These are phyloP conservation scores for Spea bombifrons DNA, from an alignment of 2,113 vertebrate genomes.

Conservation along the genomic window DNA sequence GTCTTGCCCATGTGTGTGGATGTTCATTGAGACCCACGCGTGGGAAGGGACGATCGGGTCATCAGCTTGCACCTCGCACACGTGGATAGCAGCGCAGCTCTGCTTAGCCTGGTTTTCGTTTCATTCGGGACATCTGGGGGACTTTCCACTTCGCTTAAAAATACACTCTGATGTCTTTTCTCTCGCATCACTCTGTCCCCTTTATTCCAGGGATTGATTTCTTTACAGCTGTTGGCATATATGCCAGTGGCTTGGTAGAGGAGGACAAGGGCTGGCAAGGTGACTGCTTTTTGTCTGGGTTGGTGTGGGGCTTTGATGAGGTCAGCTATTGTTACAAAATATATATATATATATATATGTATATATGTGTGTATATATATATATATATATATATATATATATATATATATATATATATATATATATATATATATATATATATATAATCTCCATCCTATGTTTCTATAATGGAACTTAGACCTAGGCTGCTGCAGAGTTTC, in stretches of 20 bases:
- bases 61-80: constrained; percentile 52
- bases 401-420: no score
- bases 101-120: constrained; percentile 37
- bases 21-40: background rate
- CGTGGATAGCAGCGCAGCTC: constrained; percentile 56
- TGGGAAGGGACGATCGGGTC: constrained; percentile 36
- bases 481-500: background rate
- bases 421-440: no score
- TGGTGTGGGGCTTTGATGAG: no score
- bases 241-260: background rate
- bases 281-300: no score
- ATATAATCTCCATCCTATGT: no score
- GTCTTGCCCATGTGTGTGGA: background rate
- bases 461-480: no score
- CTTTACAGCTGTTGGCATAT: background rate
- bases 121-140: constrained; percentile 15
- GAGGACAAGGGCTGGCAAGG: background rate
- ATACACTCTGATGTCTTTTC: background rate
- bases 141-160: constrained; percentile 3
- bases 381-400: no score
- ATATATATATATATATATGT: no score
- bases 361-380: no score
- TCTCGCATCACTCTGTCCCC: background rate
- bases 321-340: no score
- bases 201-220: background rate